Evolutionary conservation across 2,888 invertebrate genomes (phyloP).

Genomic region (Protodeltote pygarga): DNA sequence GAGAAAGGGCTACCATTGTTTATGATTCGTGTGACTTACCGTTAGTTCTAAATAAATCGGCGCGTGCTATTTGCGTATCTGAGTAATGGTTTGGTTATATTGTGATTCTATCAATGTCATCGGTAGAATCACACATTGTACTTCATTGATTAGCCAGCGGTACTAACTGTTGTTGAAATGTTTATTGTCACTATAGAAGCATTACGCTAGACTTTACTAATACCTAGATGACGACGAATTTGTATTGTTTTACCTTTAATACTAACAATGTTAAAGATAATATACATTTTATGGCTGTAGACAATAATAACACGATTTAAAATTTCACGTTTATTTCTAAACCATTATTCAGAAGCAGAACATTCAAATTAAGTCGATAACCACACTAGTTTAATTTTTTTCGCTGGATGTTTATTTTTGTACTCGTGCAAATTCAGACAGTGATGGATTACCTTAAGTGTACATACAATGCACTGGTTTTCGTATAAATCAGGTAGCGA

Average conservation of each 20-base stretch:
- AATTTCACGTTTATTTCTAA: neutral
- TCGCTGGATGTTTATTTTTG: neutral
- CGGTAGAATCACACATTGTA: too few relatives aligned
- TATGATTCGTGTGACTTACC: constrained; percentile 51
- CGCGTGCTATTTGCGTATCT: constrained; percentile 37
- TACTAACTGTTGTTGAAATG: constrained; percentile 8
- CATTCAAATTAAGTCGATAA: neutral
- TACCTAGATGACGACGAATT: constrained; percentile 12
- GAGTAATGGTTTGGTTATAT: constrained; percentile 46
- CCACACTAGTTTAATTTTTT: neutral
- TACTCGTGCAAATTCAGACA: neutral
- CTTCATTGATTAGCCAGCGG: constrained; percentile 35
- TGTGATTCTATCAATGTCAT: constrained; percentile 40
- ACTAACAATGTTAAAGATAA: constrained; percentile 5
- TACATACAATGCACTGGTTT: constrained; percentile 22
- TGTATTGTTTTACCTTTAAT: constrained; percentile 27
- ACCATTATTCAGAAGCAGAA: neutral
- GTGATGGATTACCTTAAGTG: constrained; percentile 18
- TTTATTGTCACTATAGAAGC: constrained; percentile 4
- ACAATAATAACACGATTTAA: neutral
- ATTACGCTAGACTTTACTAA: constrained; percentile 9
- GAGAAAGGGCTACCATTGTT: constrained; percentile 60
- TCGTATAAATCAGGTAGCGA: neutral
- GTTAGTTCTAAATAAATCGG: constrained; percentile 60
- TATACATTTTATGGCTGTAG: neutral